A percentile compares a stretch with the other conserved stretches of the same genome.
These are phyloP conservation scores for Channa maculata DNA, from an alignment of 2,113 vertebrate genomes.

Conservation along the genomic window DNA sequence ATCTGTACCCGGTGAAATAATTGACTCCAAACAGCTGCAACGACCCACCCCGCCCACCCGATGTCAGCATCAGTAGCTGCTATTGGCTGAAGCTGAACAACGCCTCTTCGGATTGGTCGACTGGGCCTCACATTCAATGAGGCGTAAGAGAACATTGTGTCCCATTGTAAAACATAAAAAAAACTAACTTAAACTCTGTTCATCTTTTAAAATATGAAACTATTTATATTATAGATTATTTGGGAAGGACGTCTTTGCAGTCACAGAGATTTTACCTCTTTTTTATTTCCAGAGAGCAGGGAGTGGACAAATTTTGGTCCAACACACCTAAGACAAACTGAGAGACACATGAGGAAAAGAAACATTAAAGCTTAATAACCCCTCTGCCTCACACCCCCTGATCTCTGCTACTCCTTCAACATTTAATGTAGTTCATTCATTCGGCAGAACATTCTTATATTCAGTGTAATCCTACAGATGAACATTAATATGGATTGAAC, in stretches of 20 bases:
- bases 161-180: not conserved
- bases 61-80: conserved; percentile 21
- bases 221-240: not conserved
- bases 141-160: conserved; percentile 62
- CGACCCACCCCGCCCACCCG: conserved; percentile 36
- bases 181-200: not conserved
- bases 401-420: not conserved
- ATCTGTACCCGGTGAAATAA: not conserved
- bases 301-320: conserved; percentile 20
- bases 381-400: not conserved
- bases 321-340: conserved; percentile 45
- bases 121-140: not conserved
- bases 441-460: not conserved
- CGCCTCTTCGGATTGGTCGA: conserved; percentile 61
- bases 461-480: conserved; percentile 1
- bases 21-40: conserved; percentile 8
- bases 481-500: not conserved
- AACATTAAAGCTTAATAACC: too few relatives aligned
- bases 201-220: not conserved
- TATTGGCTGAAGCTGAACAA: conserved; percentile 70
- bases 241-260: too few relatives aligned
- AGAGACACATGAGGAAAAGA: not conserved
- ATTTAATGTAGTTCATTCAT: not conserved
- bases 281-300: conserved; percentile 12
- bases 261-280: too few relatives aligned